These are phyloP conservation scores for Varroa destructor DNA, from an alignment of 1,140 invertebrate genomes.

Conservation along the genomic window DNA sequence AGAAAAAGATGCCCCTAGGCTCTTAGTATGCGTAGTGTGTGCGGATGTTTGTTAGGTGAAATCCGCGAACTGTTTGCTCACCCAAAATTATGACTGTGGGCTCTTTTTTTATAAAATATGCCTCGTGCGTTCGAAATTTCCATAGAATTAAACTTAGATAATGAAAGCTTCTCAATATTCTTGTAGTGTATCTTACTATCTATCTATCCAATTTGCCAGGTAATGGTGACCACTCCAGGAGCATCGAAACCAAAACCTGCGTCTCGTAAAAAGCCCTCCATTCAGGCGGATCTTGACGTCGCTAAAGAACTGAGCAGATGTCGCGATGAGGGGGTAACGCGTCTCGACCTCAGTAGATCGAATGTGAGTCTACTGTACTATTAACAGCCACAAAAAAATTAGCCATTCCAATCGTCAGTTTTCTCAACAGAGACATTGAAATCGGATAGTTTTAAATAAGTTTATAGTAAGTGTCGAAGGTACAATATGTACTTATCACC, in stretches of 20 bases:
- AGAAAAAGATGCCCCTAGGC: neutral
- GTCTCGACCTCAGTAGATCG: slow-evolving; percentile 93
- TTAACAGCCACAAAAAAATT: slow-evolving; percentile 1
- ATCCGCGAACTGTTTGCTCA: no score
- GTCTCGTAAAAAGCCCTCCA: slow-evolving; percentile 71
- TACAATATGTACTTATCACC: neutral
- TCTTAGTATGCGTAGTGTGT: no score
- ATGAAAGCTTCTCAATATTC: no score
- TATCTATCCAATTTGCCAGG: slow-evolving; percentile 44
- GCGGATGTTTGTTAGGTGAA: no score
- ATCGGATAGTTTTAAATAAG: neutral
- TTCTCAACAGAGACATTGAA: neutral
- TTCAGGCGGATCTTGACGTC: slow-evolving; percentile 85
- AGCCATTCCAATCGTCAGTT: no score
- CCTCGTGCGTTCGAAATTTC: no score
- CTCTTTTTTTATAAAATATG: no score
- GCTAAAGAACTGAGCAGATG: slow-evolving; percentile 83
- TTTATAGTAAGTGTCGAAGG: neutral
- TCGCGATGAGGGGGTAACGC: slow-evolving; percentile 70
- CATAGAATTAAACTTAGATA: no score
- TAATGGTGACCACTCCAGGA: slow-evolving; percentile 84
- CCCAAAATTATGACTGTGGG: no score
- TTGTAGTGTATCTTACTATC: no score
- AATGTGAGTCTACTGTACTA: slow-evolving; percentile 47
- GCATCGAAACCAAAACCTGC: slow-evolving; percentile 87